phyloP scores from a whole-genome alignment of 2,113 vertebrate genomes.

The Eptesicus fuscus region DNA sequence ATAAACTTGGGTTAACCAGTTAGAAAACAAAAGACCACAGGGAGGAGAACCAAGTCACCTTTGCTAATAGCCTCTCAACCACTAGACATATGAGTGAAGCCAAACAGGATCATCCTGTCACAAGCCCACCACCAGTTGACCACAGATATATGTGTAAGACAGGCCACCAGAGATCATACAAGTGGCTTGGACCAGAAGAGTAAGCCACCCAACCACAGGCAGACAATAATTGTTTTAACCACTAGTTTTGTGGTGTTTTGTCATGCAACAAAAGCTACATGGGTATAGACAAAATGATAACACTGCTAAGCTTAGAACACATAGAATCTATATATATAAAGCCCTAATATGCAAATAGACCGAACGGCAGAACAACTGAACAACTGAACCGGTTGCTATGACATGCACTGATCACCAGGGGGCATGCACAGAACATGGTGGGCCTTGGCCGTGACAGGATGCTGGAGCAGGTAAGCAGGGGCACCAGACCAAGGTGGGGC shows the following conservation, averaged over 20 bases:
- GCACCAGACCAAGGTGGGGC: too few species aligned
- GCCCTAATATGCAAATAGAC: too few species aligned
- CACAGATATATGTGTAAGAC: background rate
- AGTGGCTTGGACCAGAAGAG: background rate
- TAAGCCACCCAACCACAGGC: background rate
- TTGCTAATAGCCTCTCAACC: background rate
- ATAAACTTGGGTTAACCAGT: background rate
- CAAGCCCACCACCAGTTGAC: background rate
- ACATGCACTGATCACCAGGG: too few species aligned
- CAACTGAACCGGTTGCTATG: too few species aligned
- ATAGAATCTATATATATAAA: background rate
- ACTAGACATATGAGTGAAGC: background rate
- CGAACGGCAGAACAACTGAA: too few species aligned
- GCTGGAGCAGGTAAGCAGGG: too few species aligned
- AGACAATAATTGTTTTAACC: background rate
- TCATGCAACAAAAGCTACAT: background rate
- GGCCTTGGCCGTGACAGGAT: too few species aligned
- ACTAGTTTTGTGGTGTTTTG: background rate
- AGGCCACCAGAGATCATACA: background rate
- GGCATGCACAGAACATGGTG: too few species aligned
- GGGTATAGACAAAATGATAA: background rate
- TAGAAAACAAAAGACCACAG: background rate
- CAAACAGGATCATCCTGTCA: background rate
- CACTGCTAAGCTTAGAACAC: background rate
- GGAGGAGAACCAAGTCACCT: background rate